Evolutionary conservation across 2,888 invertebrate genomes (phyloP), one percentile per base, ranked within the genome.

Genomic region (Cynaeus angustus): DNA sequence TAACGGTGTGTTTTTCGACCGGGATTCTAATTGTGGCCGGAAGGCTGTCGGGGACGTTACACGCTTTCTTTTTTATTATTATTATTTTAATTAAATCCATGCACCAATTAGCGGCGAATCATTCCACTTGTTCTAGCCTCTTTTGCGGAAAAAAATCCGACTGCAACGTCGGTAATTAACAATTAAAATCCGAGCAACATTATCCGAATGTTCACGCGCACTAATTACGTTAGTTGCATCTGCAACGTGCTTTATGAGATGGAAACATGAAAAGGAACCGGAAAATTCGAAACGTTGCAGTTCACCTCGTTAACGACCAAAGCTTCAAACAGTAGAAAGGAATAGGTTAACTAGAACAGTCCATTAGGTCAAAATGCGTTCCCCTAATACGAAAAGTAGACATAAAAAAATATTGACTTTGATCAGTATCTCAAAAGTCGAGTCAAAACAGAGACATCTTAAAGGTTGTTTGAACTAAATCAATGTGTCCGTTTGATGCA

Each of bases 11-110:
- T 41, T 62, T 62, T 65, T 45, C 43, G 55, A 53, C 53, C 21
- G 30, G 50, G 45, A 41, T 30, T 67, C 21, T 67, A 65, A 69
- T 69, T 69, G 69, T 52, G 69, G 58, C 65, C 52, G 69, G 48
- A 30, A 43, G 65, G 28, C 16, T 28, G 46, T 37, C 41, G 13
- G 21, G 14, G 56, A 30, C 14, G 37, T 38, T 37, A 37, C 16
- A 33, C 55, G 43, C 33, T 65, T 30, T 48, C 52, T 43, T 62
- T 67, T 53, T 68, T 52, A 50, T 59, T 50, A 59, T 65, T 69
- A 64, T 65, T 56, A 64, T 58, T 65, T 69, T 69, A 69, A 69
- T 69, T 69, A 69, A 69, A 69, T 69, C 64, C 58, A 65, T 65
- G 69, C 64, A 69, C 69, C 69, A 69, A 69, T 69, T 69, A 69